Conservation (phyloP, 2,797 vertebrate genomes). For the Linurgus olivaceus region DNA sequence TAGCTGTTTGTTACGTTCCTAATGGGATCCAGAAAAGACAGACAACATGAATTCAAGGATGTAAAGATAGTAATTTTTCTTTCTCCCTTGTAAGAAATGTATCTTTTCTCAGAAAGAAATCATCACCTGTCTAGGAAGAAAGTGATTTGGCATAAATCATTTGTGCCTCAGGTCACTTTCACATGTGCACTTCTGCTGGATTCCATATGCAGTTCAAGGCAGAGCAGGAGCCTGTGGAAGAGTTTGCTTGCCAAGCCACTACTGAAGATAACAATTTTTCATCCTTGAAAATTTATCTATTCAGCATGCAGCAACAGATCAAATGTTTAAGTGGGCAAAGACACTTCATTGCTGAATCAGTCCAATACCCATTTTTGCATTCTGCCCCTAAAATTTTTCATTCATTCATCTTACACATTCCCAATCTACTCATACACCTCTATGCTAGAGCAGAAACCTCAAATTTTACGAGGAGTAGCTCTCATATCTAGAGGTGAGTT, state of each 20-base stretch:
- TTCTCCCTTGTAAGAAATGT: background rate
- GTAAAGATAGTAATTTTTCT: background rate
- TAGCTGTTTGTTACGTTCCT: background rate
- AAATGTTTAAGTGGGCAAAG: background rate
- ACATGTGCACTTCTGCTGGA: background rate
- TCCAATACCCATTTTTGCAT: background rate
- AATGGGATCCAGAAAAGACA: background rate
- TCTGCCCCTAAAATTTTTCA: background rate
- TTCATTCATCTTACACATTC: background rate
- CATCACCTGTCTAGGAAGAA: background rate
- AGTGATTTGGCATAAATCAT: background rate
- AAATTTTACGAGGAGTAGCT: background rate
- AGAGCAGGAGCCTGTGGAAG: background rate
- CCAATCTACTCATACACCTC: background rate
- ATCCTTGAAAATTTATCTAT: background rate
- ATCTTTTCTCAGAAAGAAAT: background rate
- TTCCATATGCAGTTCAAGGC: background rate
- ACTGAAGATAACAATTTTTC: background rate
- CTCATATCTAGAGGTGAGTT: background rate
- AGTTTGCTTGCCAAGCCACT: background rate
- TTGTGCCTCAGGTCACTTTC: background rate
- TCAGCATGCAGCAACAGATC: background rate
- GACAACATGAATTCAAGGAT: background rate
- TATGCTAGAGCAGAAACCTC: background rate
- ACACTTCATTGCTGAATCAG: background rate